These are phyloP conservation scores for Clarias platycephalus DNA, from an alignment of 2,797 vertebrate species.

Conservation along the genomic window DNA sequence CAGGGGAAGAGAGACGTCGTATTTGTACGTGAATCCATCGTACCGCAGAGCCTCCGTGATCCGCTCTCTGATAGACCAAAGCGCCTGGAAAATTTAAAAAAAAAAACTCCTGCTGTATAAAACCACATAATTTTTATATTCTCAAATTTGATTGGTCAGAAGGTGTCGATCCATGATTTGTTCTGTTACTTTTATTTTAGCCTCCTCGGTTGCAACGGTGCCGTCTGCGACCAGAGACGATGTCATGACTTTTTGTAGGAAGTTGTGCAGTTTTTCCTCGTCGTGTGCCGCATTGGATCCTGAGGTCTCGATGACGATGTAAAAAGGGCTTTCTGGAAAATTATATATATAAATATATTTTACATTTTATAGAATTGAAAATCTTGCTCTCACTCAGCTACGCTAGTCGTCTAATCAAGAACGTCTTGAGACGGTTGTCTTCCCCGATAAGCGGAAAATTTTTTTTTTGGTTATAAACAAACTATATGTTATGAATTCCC, in stretches of 20 bases:
- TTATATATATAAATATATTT: no score
- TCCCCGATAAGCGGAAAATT: no score
- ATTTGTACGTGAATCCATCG: slow-evolving; percentile 90
- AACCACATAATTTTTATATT: background rate
- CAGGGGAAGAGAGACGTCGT: slow-evolving; percentile 89
- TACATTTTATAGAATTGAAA: no score
- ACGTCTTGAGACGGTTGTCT: no score
- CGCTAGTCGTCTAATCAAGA: background rate
- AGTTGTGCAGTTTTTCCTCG: slow-evolving; percentile 84
- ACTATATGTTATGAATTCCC: no score
- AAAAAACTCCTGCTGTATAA: background rate
- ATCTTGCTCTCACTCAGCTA: background rate
- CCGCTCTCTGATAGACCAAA: slow-evolving; percentile 92
- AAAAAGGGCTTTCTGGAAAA: slow-evolving; percentile 84
- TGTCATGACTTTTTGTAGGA: slow-evolving; percentile 79
- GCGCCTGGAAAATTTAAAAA: slow-evolving; percentile 65
- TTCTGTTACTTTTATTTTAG: slow-evolving; percentile 81
- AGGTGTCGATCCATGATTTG: background rate
- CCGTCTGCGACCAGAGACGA: slow-evolving; percentile 82
- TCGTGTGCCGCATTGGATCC: slow-evolving; percentile 84
- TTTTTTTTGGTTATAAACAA: no score
- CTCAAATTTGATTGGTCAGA: background rate
- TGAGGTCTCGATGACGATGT: slow-evolving; percentile 90
- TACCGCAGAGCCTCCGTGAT: slow-evolving; percentile 87
- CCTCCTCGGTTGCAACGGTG: slow-evolving; percentile 83